Evolutionary conservation across 2,113 vertebrate species (phyloP).

Genomic region (Formicarius rufipectus): DNA sequence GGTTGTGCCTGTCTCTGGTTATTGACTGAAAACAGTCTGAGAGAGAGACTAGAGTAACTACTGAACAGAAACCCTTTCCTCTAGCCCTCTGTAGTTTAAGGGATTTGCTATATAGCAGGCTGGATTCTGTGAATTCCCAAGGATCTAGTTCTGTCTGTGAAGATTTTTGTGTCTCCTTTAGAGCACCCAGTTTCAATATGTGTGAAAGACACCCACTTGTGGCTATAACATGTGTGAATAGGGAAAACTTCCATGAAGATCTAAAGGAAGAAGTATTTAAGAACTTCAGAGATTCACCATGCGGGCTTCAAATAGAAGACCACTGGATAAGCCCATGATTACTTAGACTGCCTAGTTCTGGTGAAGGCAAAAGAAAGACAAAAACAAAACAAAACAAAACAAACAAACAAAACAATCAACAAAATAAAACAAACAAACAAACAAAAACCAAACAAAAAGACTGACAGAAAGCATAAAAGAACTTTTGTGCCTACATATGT

Average conservation of each 20-base stretch:
- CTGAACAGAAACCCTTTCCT: neutral
- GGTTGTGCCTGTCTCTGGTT: neutral
- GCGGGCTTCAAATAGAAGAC: neutral
- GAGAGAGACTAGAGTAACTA: neutral
- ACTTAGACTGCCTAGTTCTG: neutral
- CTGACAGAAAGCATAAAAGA: neutral
- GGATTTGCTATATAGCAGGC: neutral
- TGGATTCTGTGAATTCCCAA: neutral
- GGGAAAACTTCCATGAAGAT: neutral
- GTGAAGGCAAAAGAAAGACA: neutral
- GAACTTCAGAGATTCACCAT: neutral
- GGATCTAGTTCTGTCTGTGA: neutral
- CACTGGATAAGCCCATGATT: neutral
- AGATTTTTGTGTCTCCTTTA: neutral
- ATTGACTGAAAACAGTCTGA: no score
- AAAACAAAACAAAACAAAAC: no score
- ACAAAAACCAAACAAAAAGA: neutral
- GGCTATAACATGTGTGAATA: fast-evolving
- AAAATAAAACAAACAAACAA: no score
- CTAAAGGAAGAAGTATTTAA: neutral
- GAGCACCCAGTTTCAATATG: neutral
- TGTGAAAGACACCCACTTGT: neutral
- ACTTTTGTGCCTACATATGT: neutral
- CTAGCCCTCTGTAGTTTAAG: neutral
- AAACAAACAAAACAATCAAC: no score